Evolutionary conservation across 2,797 vertebrate genomes (phyloP), one percentile per base, ranked within the genome.

Genomic region (Clarias laeviceps): DNA sequence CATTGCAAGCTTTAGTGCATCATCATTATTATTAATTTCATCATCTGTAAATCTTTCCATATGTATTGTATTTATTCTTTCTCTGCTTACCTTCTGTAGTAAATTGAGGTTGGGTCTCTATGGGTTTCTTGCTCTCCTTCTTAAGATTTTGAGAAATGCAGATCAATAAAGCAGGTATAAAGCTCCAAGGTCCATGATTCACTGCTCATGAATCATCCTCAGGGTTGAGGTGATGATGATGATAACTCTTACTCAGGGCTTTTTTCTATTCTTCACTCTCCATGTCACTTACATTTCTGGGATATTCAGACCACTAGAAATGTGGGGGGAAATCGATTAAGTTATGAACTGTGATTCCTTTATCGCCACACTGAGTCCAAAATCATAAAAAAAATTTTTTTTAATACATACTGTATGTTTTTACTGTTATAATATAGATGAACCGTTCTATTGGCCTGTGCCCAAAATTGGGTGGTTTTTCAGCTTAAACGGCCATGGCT

Each of bases 71-170:
- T 24, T 32, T 54, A 17, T 59, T n/a, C 7, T 78, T 57, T 66
- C 61, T 78, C 15, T 79, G 22, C 77, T 79, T 62, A 79, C 32
- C 77, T 79, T 79, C 32, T 37, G 77, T n/a, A n/a, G 14, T 17
- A 79, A 62, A 40, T 37, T 61, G 17, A 17, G 56, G 50, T 24
- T 57, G 54, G 54, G 18, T 5, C 18, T 22, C 54, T 59, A 3
- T 57, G 29, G 12, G 5, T 22, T 54, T 59, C 5, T 57, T 56
- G 5, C 24, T 54, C 14, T 6, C 15, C 29, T 68, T 9, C 8
- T 5, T n/a, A n/a, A 1, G 7, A 66, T 5, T 5, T 18, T n/a
- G 34, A 24, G 8, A 17, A 24, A 66, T 27, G 29, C 27, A 62
- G 59, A 45, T 80, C 34, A n/a, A 61, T 83, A 34, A 8, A 54